Percentiles rank a stretch among this genome's conserved stretches.
Evolutionary conservation across 2,888 invertebrate species (phyloP).

Genomic region (Noctua janthina): DNA sequence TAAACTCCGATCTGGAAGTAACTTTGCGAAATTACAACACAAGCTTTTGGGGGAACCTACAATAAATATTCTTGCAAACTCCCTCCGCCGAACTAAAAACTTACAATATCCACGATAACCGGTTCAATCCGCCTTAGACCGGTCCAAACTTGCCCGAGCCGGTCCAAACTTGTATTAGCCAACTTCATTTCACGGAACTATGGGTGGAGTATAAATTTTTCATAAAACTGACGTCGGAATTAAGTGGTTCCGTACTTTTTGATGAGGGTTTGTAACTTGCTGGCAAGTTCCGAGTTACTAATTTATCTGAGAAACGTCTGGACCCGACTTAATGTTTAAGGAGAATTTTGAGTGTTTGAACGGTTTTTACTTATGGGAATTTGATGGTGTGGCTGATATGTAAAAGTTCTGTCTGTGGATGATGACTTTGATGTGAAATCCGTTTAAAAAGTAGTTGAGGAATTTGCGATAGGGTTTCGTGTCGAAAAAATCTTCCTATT

Average conservation of each 20-base stretch:
- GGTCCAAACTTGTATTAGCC: conserved; percentile 64
- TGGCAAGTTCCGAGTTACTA: conserved; percentile 58
- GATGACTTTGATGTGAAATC: neutral
- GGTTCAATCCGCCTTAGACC: conserved; percentile 53
- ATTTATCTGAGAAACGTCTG: conserved; percentile 59
- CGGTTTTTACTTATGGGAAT: conserved; percentile 29
- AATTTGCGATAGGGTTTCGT: neutral
- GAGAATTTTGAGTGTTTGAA: conserved; percentile 37
- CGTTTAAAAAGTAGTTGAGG: neutral
- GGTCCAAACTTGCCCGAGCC: conserved; percentile 44
- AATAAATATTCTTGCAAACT: conserved; percentile 58
- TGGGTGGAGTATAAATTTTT: conserved; percentile 71
- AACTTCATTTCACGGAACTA: conserved; percentile 67
- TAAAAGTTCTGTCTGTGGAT: conserved; percentile 2
- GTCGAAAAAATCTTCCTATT: neutral
- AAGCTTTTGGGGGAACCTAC: conserved; percentile 34
- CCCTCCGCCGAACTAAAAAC: conserved; percentile 56
- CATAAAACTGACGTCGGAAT: conserved; percentile 74
- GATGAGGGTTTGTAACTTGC: conserved; percentile 63
- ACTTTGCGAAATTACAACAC: conserved; percentile 46
- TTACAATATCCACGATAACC: conserved; percentile 64
- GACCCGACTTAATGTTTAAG: conserved; percentile 50
- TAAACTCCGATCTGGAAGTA: conserved; percentile 13
- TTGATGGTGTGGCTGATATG: conserved; percentile 17
- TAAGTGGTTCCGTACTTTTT: conserved; percentile 72